Conservation (phyloP, 2,888 invertebrate genomes). For the Nomada ferruginata region DNA sequence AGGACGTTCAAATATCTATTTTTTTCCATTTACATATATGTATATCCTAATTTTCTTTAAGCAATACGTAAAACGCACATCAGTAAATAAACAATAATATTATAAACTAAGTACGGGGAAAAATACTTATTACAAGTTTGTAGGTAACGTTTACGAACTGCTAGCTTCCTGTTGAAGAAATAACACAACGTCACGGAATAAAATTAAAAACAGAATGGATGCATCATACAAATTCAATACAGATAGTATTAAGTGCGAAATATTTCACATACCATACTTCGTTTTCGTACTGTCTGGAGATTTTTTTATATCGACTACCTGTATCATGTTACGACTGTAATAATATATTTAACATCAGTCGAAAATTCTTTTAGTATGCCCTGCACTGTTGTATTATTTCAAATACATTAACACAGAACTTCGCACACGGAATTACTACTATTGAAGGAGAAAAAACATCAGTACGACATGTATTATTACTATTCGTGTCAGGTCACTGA, state of each 20-base stretch:
- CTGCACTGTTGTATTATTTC: conserved; percentile 12
- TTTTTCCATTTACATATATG: conserved; percentile 34
- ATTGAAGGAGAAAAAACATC: conserved; percentile 27
- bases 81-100: conserved; percentile 13
- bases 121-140: conserved; percentile 36
- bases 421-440: conserved; percentile 32
- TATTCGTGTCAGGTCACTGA: conserved; percentile 64
- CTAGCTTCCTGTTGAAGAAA: conserved; percentile 29
- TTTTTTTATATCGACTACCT: conserved; percentile 30
- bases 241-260: conserved; percentile 11
- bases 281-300: conserved; percentile 36
- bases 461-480: conserved; percentile 31
- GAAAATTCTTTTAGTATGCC: conserved; percentile 28
- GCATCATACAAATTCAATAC: conserved; percentile 24
- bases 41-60: conserved; percentile 28
- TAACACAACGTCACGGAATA: conserved; percentile 54
- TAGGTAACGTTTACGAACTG: conserved; percentile 33
- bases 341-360: conserved; percentile 35
- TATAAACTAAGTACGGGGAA: conserved; percentile 49
- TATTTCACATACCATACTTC: conserved; percentile 29
- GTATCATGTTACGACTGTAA: conserved; percentile 30
- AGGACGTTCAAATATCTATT: conserved; percentile 22
- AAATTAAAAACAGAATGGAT: conserved; percentile 39
- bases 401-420: conserved; percentile 43
- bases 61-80: conserved; percentile 43